These are phyloP conservation scores for Gymnorhina tibicen DNA, from an alignment of 2,113 vertebrate species.

Conservation along the genomic window DNA sequence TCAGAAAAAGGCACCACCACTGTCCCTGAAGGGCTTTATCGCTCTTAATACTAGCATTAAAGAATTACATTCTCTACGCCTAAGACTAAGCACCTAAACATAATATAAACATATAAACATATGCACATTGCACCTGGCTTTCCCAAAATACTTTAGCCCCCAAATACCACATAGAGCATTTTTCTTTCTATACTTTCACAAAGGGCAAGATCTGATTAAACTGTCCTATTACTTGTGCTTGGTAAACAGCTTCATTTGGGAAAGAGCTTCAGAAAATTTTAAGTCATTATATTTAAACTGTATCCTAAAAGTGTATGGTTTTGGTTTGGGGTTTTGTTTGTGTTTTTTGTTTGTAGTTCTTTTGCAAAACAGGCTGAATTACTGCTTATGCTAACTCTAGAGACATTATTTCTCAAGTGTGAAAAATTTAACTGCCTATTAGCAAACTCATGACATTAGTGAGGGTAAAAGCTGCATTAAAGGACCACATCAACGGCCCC, in stretches of 20 bases:
- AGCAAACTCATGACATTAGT: background rate
- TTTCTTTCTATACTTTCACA: background rate
- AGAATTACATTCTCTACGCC: background rate
- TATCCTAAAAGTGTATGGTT: background rate
- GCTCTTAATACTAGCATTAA: background rate
- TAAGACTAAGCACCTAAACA: background rate
- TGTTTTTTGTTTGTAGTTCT: background rate
- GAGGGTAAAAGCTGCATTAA: background rate
- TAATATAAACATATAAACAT: background rate
- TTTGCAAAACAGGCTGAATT: background rate
- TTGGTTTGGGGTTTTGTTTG: background rate
- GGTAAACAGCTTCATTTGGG: background rate
- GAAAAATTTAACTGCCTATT: fast-evolving
- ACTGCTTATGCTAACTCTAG: background rate
- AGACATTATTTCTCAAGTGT: background rate
- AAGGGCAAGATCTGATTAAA: background rate
- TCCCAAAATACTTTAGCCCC: background rate
- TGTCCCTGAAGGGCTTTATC: background rate
- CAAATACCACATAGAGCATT: background rate
- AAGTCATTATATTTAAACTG: background rate
- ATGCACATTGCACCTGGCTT: background rate
- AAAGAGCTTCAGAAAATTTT: background rate
- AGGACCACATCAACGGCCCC: background rate
- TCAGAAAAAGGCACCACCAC: background rate
- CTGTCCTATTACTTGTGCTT: background rate